These are phyloP conservation scores for Nettapus auritus DNA, from an alignment of 2,113 vertebrate genomes.

Conservation along the genomic window DNA sequence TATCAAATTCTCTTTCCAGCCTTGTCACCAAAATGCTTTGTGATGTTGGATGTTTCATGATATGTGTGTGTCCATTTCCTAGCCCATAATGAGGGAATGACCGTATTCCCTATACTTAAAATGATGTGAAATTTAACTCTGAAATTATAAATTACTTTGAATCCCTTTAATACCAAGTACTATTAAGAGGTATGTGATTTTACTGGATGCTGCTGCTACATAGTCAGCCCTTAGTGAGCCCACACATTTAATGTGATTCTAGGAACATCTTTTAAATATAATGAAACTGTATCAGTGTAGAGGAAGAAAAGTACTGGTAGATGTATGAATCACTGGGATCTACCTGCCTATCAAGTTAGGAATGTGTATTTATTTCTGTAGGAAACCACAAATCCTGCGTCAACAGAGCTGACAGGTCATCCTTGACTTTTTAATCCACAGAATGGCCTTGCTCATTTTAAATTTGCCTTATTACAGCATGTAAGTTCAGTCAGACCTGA, in stretches of 20 bases:
- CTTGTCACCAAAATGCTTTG: not conserved
- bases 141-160: not conserved
- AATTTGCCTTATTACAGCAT: not conserved
- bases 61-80: rapidly evolving
- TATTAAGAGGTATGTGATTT: not conserved
- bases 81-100: not conserved
- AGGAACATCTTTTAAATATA: not conserved
- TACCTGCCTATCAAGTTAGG: not conserved
- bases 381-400: conserved; percentile 38
- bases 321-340: not conserved
- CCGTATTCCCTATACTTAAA: not conserved
- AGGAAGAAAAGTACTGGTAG: not conserved
- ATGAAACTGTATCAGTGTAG: not conserved
- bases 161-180: not conserved
- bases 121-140: not conserved
- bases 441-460: not conserved
- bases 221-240: not conserved
- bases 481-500: not conserved
- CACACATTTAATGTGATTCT: not conserved
- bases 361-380: not conserved
- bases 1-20: not conserved
- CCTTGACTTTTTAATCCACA: conserved; percentile 29
- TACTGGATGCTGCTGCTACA: not conserved
- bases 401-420: conserved; percentile 22
- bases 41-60: not conserved